phyloP scores from a whole-genome alignment of 2,113 vertebrate species.

The Saguinus imperator region DNA sequence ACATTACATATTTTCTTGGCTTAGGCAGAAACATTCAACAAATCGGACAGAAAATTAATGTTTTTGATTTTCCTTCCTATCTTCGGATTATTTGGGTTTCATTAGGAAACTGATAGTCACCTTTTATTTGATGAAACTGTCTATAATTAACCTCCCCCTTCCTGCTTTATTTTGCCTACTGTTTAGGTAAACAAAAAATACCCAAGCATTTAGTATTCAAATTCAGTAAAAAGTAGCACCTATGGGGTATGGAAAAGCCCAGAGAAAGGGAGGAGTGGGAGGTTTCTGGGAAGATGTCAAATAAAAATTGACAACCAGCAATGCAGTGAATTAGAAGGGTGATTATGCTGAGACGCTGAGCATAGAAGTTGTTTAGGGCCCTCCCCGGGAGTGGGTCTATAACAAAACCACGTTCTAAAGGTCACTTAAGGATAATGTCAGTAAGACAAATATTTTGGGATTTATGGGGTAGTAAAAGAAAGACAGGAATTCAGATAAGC shows the following conservation, averaged over 20 bases:
- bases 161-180: constrained; percentile 16
- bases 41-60: neutral
- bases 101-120: neutral
- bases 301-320: neutral
- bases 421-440: neutral
- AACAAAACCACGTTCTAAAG: neutral
- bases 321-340: neutral
- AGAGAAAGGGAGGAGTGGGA: neutral
- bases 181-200: neutral
- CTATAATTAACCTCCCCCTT: neutral
- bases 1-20: neutral
- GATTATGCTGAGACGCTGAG: neutral
- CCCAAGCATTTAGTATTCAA: neutral
- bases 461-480: neutral
- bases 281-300: neutral
- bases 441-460: neutral
- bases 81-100: neutral
- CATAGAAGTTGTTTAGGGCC: neutral
- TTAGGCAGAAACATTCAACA: constrained; percentile 41
- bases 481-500: neutral
- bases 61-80: constrained; percentile 19
- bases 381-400: neutral
- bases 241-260: neutral
- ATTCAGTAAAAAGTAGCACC: neutral
- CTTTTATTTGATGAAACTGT: neutral